A percentile compares a stretch with the other conserved stretches of the same genome.
Evolutionary conservation across 1,140 invertebrate species (phyloP).

Genomic region (Brachionus manjavacas): DNA sequence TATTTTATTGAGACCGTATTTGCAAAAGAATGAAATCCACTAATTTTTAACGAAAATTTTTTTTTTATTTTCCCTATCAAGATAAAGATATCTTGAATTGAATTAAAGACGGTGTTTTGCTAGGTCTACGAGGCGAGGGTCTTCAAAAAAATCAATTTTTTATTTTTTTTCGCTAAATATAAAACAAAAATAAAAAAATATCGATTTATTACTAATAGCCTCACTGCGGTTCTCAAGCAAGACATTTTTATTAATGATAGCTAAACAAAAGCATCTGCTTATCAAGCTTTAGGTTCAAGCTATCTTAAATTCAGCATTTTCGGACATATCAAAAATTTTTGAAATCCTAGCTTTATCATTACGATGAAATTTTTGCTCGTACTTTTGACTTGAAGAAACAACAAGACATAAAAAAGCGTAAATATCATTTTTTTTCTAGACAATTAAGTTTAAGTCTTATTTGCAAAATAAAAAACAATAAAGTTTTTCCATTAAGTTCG

Average conservation of each 20-base stretch:
- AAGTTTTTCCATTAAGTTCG: not conserved
- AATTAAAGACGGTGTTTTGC: not conserved
- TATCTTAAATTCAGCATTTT: not conserved
- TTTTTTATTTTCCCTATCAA: not conserved
- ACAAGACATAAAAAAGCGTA: not conserved
- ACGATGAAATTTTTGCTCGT: not conserved
- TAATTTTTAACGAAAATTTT: not conserved
- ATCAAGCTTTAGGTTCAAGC: not conserved
- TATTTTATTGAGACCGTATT: not conserved
- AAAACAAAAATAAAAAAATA: not conserved
- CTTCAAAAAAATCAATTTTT: not conserved
- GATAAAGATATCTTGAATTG: not conserved
- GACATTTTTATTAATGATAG: not conserved
- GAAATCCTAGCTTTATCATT: not conserved
- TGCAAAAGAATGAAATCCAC: not conserved
- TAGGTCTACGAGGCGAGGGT: not conserved
- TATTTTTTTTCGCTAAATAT: not conserved
- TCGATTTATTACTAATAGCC: not conserved
- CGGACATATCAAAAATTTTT: not conserved
- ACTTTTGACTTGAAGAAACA: not conserved
- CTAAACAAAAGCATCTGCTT: not conserved
- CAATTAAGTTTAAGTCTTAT: not conserved
- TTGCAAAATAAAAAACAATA: not conserved
- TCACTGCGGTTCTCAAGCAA: not conserved
- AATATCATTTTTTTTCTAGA: not conserved